These are phyloP conservation scores for Druon quercuslanigerum DNA, from an alignment of 1,140 invertebrate species.

Conservation along the genomic window DNA sequence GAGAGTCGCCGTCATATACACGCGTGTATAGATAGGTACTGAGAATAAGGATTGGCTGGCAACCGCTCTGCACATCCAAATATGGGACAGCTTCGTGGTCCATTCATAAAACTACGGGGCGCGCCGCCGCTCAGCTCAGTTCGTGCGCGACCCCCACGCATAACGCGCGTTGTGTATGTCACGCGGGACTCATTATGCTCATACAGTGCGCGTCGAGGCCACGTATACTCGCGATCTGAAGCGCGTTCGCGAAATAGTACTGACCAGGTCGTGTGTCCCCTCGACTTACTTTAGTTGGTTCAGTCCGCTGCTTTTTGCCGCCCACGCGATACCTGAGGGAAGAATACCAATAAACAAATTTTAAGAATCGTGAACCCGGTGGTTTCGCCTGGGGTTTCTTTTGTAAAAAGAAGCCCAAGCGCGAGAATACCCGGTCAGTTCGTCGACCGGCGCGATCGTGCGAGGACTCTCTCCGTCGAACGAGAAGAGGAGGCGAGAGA, in stretches of 20 bases:
- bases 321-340: not conserved
- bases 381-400: constrained; percentile 6
- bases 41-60: constrained; percentile 74
- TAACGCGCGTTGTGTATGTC: constrained; percentile 63
- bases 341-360: not conserved
- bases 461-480: constrained; percentile 39
- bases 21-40: constrained; percentile 63
- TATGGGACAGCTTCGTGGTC: constrained; percentile 78
- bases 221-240: constrained; percentile 33
- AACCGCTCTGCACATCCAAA: constrained; percentile 75
- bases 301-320: not conserved
- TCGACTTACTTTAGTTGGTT: not conserved
- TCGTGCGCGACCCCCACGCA: constrained; percentile 75
- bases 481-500: constrained; percentile 31
- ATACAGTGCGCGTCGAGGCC: constrained; percentile 37
- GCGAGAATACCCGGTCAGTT: constrained; percentile 42
- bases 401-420: constrained; percentile 30
- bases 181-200: constrained; percentile 47
- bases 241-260: constrained; percentile 23
- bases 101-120: constrained; percentile 81
- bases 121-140: constrained; percentile 73
- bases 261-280: not conserved
- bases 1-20: constrained; percentile 53
- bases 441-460: constrained; percentile 44
- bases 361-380: not conserved